Evolutionary conservation across 2,888 invertebrate genomes (phyloP), one percentile per base, ranked within the genome.

Genomic region (Pollenia amentaria): DNA sequence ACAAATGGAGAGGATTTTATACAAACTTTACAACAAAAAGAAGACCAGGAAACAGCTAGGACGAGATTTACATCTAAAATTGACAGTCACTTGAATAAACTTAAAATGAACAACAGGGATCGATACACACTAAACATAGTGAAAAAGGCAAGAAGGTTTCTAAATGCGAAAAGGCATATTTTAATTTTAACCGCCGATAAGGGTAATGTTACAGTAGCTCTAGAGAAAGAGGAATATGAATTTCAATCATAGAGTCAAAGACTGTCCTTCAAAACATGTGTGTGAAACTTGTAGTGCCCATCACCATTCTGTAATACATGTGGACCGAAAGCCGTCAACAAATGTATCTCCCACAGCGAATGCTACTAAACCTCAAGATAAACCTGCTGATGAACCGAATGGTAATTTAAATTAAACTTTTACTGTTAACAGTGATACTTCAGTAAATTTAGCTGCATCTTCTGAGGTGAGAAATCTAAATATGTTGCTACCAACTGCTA

Each of bases 401-500:
- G 73, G 73, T 6, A 46, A 14, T n/a, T 16, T 67, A 57, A 44
- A 69, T 46, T 46, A 79, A 40, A 44, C 16, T 11, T 60, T 51
- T 73, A 48, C 21, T 29, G 51, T 38, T 46, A 9, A 21, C 9
- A 53, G 9, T 53, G 18, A 18, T 7, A 8, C 53, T 16, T 53
- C 53, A 7, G n/a, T 55, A 10, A 64, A 67, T 81, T 21, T 65
- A 42, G 16, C 73, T 9, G 46, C 38, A 55, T 64, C 18, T 18
- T 14, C 44, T 40, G 57, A 75, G 60, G 62, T 62, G 12, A 81
- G 7, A 12, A 14, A 14, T 53, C 7, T 73, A 38, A 81, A 81
- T 55, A 53, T 80, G 44, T 12, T 80, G 11, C 29, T 75, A 10
- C 69, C 75, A 55, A 77, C 83, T 6, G 64, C 83, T 9, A 76